Conservation (phyloP, 1,140 invertebrate genomes). For the Philotrypesis tridentata region DNA sequence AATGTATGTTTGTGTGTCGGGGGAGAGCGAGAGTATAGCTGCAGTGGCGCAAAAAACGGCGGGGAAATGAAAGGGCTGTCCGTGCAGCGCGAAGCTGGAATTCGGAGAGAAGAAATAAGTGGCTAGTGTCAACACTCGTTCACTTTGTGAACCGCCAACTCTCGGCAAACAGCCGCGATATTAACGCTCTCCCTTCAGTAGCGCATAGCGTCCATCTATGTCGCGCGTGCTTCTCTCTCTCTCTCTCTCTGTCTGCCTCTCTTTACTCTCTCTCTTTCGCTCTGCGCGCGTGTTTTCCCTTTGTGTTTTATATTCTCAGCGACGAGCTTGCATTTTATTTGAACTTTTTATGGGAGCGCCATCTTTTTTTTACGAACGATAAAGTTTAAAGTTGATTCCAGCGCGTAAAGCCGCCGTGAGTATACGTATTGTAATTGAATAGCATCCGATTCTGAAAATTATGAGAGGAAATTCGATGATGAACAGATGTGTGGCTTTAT, state of each 20-base stretch:
- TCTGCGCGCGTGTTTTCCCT: not conserved
- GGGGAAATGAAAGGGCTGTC: not conserved
- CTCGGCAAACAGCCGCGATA: slow-evolving; percentile 67
- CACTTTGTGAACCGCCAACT: slow-evolving; percentile 70
- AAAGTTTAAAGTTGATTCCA: slow-evolving; percentile 42
- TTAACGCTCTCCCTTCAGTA: slow-evolving; percentile 64
- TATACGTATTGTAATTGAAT: slow-evolving; percentile 23
- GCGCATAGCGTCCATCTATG: too few species aligned
- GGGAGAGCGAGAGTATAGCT: too few species aligned
- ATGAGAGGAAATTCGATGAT: not conserved
- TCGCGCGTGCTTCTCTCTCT: not conserved
- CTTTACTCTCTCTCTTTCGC: not conserved
- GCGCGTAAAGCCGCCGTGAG: not conserved
- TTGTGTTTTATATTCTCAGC: slow-evolving; percentile 42
- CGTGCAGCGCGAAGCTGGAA: slow-evolving; percentile 13
- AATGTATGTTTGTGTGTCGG: slow-evolving; percentile 17
- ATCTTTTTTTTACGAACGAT: slow-evolving; percentile 39
- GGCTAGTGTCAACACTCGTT: slow-evolving; percentile 71
- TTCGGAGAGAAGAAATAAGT: slow-evolving; percentile 58
- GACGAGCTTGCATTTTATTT: slow-evolving; percentile 52
- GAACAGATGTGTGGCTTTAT: not conserved
- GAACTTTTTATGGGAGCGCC: slow-evolving; percentile 5
- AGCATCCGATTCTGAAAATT: not conserved
- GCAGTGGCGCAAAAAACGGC: slow-evolving; percentile 16
- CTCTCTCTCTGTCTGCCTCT: slow-evolving; percentile 23